These are phyloP conservation scores for Gryon sp. DNA, from an alignment of 1,140 invertebrate species.

Conservation along the genomic window DNA sequence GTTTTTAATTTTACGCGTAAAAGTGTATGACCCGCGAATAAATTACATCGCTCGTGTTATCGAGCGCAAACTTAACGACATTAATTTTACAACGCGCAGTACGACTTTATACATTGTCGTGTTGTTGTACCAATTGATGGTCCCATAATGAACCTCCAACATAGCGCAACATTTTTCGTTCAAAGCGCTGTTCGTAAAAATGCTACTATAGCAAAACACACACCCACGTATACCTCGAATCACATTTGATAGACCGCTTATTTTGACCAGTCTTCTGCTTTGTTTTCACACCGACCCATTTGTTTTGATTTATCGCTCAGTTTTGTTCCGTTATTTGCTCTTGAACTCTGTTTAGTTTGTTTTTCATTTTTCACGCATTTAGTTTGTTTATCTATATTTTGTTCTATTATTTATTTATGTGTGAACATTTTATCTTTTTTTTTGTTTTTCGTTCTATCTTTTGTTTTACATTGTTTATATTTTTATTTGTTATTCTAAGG, in stretches of 20 bases:
- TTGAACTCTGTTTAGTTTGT: background rate
- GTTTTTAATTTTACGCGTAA: constrained; percentile 7
- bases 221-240: no score
- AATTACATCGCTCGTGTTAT: constrained; percentile 17
- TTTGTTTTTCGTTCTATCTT: no score
- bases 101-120: background rate
- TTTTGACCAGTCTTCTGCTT: constrained; percentile 3
- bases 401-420: background rate
- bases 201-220: no score
- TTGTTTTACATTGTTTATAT: no score
- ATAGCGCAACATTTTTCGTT: constrained; percentile 1
- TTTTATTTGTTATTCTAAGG: no score
- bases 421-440: background rate
- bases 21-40: background rate
- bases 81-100: constrained; percentile 15
- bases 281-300: constrained; percentile 6
- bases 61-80: constrained; percentile 7
- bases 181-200: constrained; percentile 8
- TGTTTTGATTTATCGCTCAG: constrained; percentile 18
- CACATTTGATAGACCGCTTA: constrained; percentile 9
- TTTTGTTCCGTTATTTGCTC: background rate
- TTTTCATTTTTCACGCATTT: background rate
- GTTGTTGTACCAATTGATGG: constrained; percentile 17
- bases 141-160: constrained; percentile 7
- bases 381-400: background rate